Percentiles rank a stretch among this genome's conserved stretches.
Evolutionary conservation across 2,797 vertebrate species (phyloP).

Genomic region (Anisognathus igniventris): DNA sequence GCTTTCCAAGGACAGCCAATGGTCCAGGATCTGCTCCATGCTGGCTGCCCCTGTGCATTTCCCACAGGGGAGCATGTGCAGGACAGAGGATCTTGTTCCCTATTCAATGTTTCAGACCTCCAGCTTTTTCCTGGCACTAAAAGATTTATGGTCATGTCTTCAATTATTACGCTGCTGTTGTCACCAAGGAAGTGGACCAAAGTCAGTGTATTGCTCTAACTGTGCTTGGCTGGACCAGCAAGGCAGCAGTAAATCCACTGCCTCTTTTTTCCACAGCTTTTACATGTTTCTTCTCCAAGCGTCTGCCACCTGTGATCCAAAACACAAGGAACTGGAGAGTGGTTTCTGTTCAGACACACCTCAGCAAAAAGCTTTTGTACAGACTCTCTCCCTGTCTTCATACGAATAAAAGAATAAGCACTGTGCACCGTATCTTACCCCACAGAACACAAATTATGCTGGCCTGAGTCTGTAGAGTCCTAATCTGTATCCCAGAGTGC

Average conservation of each 20-base stretch:
- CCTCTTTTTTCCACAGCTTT: background rate
- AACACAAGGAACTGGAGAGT: background rate
- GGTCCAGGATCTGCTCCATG: background rate
- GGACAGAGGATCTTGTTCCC: background rate
- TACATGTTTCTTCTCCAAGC: background rate
- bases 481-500: background rate
- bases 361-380: background rate
- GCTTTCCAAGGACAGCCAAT: background rate
- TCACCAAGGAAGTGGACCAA: background rate
- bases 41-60: background rate
- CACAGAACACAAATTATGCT: background rate
- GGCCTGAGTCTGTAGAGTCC: background rate
- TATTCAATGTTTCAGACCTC: background rate
- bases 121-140: background rate
- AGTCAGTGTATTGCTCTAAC: background rate
- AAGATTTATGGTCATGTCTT: background rate
- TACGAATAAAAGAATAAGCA: background rate
- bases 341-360: background rate
- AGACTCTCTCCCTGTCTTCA: background rate
- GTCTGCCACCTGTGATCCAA: background rate
- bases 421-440: background rate
- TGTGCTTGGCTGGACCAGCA: background rate
- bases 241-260: background rate
- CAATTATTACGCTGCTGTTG: background rate
- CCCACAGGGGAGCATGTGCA: fast-evolving